Base-by-base conservation (phyloP, 2,888 invertebrate species). In the Drosophila conformis region DNA sequence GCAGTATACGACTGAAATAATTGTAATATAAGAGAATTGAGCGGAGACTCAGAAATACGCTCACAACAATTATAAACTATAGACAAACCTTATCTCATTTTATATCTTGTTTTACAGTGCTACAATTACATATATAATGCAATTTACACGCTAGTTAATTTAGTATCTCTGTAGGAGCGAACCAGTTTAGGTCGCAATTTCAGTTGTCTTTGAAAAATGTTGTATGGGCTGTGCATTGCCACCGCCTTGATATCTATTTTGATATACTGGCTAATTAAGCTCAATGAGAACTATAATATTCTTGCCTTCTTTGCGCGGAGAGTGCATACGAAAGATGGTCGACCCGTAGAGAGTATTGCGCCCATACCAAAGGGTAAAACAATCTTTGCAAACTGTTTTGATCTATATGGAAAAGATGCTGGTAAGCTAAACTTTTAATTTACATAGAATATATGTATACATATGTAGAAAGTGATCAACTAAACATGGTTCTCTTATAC, bases 301-400 rank as follows among this genome's bases (percentile, higher is more conserved):
- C 29, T 73, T 7, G 54, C 81, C 0, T 81, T 81, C 42, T 81
- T 78, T 51, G 52, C 78, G 0, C 63, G 79, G 13, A 82, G 87
- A 38, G 56, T 87, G 3, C 87, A 72, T 29, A 87, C 87, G 2
- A 69, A 75, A 13, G 80, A 89, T 73, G 91, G 90, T 0, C 65
- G 71, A 5, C 60, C 80, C 7, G 56, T 90, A n/a, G 82, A 90
- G 48, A 62, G 73, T 15, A 77, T 81, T 49, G 83, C 72, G 1
- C 81, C 89, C 0, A 64, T 68, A n/a, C 56, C 81, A 5, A 76
- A 82, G 53, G 82, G 88, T 0, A n/a, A 29, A 1, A 87, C 86
- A 27, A 87, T 91, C n/a, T 91, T 91, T 63, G 91, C 77, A 6
- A 91, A 89, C 63, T 80, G 77, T 42, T 85, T 91, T 25, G 91